A percentile compares a stretch with the other conserved stretches of the same genome.
These are phyloP conservation scores for Glyphotaelius pellucidus DNA, from an alignment of 2,888 invertebrate genomes.

Conservation along the genomic window DNA sequence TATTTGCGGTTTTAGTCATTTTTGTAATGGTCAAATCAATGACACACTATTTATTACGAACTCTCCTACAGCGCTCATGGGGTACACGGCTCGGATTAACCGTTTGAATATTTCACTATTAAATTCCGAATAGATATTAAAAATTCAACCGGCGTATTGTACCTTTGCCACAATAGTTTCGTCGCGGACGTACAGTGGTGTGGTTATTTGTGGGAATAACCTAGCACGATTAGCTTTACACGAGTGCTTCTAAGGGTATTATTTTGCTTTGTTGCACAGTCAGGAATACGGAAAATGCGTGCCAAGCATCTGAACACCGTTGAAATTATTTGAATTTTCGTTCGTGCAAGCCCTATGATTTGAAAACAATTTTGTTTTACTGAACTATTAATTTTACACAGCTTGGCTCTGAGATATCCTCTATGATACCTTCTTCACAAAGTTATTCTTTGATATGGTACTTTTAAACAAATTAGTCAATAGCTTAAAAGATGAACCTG, in stretches of 20 bases:
- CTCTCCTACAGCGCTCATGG: neutral
- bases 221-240: neutral
- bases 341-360: too few relatives aligned
- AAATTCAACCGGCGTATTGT: slow-evolving; percentile 25
- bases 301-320: too few relatives aligned
- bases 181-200: neutral
- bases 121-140: slow-evolving; percentile 18
- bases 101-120: slow-evolving; percentile 17
- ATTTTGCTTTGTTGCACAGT: neutral
- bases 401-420: too few relatives aligned
- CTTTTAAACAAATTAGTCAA: too few relatives aligned
- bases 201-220: neutral
- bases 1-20: neutral
- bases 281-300: too few relatives aligned
- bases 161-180: neutral
- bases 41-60: neutral
- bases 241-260: neutral
- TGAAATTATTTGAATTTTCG: too few relatives aligned
- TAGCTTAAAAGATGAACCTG: too few relatives aligned
- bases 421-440: too few relatives aligned
- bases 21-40: neutral
- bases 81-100: neutral
- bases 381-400: too few relatives aligned
- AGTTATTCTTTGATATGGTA: too few relatives aligned
- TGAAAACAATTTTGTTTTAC: too few relatives aligned